Base-by-base conservation (phyloP, 2,888 invertebrate species). In the Trissoscelio sp. region DNA sequence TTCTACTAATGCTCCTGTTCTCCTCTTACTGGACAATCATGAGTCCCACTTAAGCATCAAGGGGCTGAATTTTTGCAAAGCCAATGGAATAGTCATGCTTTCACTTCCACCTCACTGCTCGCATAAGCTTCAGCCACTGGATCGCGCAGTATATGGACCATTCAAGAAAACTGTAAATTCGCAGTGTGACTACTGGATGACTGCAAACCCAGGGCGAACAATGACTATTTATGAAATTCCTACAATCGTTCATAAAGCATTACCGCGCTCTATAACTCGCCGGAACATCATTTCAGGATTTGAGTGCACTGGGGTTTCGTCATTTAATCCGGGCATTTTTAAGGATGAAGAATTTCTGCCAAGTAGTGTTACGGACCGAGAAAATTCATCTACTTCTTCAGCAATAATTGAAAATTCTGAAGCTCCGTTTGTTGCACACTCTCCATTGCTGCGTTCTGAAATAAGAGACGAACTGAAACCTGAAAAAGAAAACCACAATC, bases 111-210 rank as follows among this genome's bases (percentile, higher is more conserved):
- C 88, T 0, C 89, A 91, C 64, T 87, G 88, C 72, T 83, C 86
- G 0, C 90, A 91, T 67, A 88, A 87, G 58, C 70, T 90, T 16
- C 89, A 90, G 79, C 89, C 89, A 9, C 80, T 89, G 86, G 62
- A 64, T 9, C 34, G 18, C 28, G 48, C 48, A 0, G 64, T 51
- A 2, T 51, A 28, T 28, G 87, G 87, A 3, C 87, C 89, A 12
- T 85, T 90, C 4, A 90, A 90, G 83, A 87, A 83, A 58, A 80
- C 74, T 58, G 64, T 87, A 31, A 88, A 89, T 53, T 58, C 81
- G 12, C 82, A 85, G 4, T 83, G 78, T 34, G 87, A 88, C 62
- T 66, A 83, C 11, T 91, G 88, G 89, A 86, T 90, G 81, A 22
- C 57, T 31, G 67, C 44, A 20, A 53, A 86, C 77, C 82, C 82